Conservation (phyloP, 2,888 invertebrate genomes). For the Euphydryas editha region DNA sequence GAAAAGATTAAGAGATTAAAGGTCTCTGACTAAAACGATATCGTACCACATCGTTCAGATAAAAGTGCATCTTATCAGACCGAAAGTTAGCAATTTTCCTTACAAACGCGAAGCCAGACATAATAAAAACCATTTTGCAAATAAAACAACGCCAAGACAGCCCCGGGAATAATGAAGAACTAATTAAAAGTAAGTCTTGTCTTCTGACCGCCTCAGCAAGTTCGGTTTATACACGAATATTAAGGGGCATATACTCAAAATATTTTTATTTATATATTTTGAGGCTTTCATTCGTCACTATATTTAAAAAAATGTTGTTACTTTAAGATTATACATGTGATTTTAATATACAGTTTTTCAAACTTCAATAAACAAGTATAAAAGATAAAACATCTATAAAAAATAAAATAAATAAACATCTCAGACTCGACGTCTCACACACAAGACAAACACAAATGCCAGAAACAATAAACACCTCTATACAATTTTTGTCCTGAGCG, state of each 20-base stretch:
- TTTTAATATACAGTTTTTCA: no score
- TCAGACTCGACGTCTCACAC: no score
- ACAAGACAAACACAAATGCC: no score
- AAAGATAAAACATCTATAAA: no score
- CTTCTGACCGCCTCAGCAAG: slow-evolving; percentile 29
- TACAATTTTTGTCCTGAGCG: no score
- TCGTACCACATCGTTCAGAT: neutral
- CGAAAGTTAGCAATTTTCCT: slow-evolving; percentile 22
- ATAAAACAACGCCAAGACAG: slow-evolving; percentile 55
- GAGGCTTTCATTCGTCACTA: no score
- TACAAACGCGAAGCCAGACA: slow-evolving; percentile 44
- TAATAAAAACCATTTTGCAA: slow-evolving; percentile 56
- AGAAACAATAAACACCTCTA: no score
- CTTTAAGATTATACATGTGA: no score
- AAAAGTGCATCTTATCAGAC: slow-evolving; percentile 14
- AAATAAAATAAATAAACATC: no score
- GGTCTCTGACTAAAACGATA: neutral
- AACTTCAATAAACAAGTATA: no score
- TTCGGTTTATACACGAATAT: slow-evolving; percentile 19
- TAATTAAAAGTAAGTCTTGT: slow-evolving; percentile 63
- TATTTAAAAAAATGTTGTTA: no score
- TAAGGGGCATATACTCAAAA: slow-evolving; percentile 4
- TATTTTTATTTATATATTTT: neutral
- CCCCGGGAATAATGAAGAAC: slow-evolving; percentile 57
- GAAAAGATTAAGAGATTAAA: no score